phyloP scores from a whole-genome alignment of 2,113 vertebrate genomes.

The Tympanuchus pallidicinctus region DNA sequence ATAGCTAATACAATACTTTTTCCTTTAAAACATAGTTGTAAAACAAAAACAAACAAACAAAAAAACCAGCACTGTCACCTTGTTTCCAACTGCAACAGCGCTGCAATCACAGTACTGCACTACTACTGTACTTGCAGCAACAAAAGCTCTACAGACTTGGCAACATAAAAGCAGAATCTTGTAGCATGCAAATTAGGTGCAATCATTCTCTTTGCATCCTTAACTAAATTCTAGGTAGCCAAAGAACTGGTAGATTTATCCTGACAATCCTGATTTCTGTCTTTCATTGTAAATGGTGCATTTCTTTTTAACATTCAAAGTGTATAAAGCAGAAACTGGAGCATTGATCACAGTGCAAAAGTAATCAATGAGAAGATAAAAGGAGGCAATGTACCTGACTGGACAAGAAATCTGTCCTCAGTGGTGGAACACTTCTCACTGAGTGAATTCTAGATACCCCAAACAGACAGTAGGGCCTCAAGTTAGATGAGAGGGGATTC shows the following conservation, averaged over 20 bases:
- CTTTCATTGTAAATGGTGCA: neutral
- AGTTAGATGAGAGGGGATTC: too few relatives aligned
- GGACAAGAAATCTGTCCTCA: neutral
- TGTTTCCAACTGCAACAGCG: neutral
- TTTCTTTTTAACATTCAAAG: neutral
- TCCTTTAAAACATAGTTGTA: neutral
- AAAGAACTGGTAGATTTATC: neutral
- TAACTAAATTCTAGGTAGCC: neutral
- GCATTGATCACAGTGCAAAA: neutral
- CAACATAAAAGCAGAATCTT: neutral
- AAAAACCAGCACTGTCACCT: neutral
- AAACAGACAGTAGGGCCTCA: neutral
- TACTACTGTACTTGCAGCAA: neutral
- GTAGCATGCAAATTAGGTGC: neutral
- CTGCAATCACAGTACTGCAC: neutral
- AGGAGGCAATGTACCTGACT: neutral
- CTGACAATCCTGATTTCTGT: neutral
- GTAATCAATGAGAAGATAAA: neutral
- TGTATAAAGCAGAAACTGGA: neutral
- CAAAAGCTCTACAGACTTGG: neutral
- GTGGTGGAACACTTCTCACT: neutral
- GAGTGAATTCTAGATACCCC: neutral
- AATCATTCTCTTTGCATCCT: neutral
- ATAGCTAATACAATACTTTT: neutral
- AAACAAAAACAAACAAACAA: neutral